Percentiles rank a stretch among this genome's conserved stretches.
Conservation (phyloP, 2,797 vertebrate species). For the Artibeus lituratus region DNA sequence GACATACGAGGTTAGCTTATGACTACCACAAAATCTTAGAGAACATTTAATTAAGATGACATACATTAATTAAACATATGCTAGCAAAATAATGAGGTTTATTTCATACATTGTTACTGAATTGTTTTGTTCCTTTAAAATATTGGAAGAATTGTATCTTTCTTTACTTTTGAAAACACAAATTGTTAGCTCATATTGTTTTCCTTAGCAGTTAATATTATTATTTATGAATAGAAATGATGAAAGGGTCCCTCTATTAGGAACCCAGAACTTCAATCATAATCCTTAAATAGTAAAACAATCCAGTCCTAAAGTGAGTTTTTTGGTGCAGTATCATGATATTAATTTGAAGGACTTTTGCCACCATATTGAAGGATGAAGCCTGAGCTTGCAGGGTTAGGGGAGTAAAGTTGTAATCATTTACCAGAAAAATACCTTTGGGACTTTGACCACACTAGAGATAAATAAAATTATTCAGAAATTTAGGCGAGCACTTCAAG, state of each 20-base stretch:
- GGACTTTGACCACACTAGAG: neutral
- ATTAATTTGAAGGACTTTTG: conserved; percentile 17
- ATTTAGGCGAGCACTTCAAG: neutral
- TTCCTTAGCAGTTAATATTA: neutral
- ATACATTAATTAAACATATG: conserved; percentile 40
- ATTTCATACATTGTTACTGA: conserved; percentile 16
- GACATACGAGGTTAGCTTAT: conserved; percentile 22
- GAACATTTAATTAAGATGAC: conserved; percentile 27
- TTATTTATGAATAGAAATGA: conserved; percentile 32
- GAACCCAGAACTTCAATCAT: conserved; percentile 2
- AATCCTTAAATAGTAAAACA: conserved; percentile 37
- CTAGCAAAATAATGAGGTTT: conserved; percentile 7
- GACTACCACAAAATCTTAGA: conserved; percentile 37
- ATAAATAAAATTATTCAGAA: neutral
- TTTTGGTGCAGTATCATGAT: neutral
- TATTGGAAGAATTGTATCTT: neutral
- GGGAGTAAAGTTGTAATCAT: neutral
- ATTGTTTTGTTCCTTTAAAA: conserved; percentile 2
- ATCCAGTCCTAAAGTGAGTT: neutral
- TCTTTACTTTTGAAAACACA: conserved; percentile 46
- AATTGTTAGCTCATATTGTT: neutral
- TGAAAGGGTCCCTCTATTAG: neutral
- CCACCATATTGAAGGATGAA: neutral
- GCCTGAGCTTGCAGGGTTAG: neutral
- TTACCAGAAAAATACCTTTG: conserved; percentile 7